These are phyloP conservation scores for Neosilurus hyrtlii DNA, from an alignment of 2,797 vertebrate genomes.

Conservation along the genomic window DNA sequence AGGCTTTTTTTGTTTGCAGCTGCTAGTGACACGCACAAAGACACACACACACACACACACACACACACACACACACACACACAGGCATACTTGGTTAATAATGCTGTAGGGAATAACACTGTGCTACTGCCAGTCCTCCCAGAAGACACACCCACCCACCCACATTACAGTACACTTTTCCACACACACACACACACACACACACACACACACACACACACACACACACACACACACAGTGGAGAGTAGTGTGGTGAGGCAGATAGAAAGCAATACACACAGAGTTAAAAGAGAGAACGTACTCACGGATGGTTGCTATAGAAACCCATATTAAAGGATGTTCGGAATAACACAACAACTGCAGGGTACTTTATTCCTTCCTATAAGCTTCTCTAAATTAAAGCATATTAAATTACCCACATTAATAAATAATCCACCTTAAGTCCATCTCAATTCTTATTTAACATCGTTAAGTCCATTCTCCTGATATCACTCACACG, in stretches of 20 bases:
- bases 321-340: conserved; percentile 51
- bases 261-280: neutral
- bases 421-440: neutral
- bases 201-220: neutral
- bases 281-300: neutral
- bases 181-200: neutral
- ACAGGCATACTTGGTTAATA: conserved; percentile 41
- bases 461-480: neutral
- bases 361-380: conserved; percentile 26
- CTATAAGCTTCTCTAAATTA: neutral
- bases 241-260: neutral
- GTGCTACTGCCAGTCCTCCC: conserved; percentile 7
- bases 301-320: conserved; percentile 52
- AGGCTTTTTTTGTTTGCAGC: conserved; percentile 48
- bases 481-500: neutral
- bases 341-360: conserved; percentile 49
- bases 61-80: neutral
- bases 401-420: neutral
- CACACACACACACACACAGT: neutral
- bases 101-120: conserved; percentile 48
- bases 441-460: neutral
- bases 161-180: no score
- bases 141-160: neutral
- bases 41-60: conserved; percentile 17
- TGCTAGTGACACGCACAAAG: conserved; percentile 4